Evolutionary conservation across 23 tunicate species (phyloP).

Genomic region (Trididemnum clinides): DNA sequence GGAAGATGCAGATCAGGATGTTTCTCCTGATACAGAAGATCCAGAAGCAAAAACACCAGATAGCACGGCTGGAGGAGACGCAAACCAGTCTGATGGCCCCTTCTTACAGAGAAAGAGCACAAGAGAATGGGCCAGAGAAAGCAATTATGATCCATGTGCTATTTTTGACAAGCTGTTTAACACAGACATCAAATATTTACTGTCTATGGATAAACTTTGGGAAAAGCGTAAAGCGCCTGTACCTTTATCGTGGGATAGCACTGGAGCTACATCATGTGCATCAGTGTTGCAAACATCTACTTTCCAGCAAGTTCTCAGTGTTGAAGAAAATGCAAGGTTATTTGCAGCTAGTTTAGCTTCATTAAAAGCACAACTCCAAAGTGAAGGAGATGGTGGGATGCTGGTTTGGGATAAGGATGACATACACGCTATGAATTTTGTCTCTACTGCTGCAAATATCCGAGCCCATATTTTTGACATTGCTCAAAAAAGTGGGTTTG

Average conservation of each 20-base stretch:
- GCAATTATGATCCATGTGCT: slow-evolving; percentile 54
- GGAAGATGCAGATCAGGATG: slow-evolving; percentile 97
- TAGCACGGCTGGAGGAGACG: background rate
- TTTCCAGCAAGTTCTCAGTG: slow-evolving; percentile 31
- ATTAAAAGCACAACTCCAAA: slow-evolving; percentile 41
- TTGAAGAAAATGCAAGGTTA: slow-evolving; percentile 57
- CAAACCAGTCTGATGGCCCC: background rate
- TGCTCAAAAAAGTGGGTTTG: slow-evolving; percentile 64
- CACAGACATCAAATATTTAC: slow-evolving; percentile 69
- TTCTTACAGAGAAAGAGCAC: slow-evolving; percentile 57
- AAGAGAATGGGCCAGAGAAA: slow-evolving; percentile 80
- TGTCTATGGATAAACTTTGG: slow-evolving; percentile 95
- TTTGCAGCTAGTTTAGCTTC: slow-evolving; percentile 55
- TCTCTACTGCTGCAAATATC: slow-evolving; percentile 82
- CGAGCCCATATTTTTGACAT: slow-evolving; percentile 85
- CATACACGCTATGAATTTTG: slow-evolving; percentile 73
- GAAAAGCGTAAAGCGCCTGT: slow-evolving; percentile 61
- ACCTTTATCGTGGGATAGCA: slow-evolving; percentile 66
- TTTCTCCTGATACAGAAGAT: slow-evolving; percentile 95
- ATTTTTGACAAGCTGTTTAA: slow-evolving; percentile 80
- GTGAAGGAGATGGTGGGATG: slow-evolving; percentile 50
- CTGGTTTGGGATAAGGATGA: slow-evolving; percentile 95
- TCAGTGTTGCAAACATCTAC: background rate
- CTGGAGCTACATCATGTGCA: background rate
- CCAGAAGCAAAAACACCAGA: slow-evolving; percentile 59